Evolutionary conservation across 2,113 vertebrate genomes (phyloP).

Genomic region (Amphilophus citrinellus): DNA sequence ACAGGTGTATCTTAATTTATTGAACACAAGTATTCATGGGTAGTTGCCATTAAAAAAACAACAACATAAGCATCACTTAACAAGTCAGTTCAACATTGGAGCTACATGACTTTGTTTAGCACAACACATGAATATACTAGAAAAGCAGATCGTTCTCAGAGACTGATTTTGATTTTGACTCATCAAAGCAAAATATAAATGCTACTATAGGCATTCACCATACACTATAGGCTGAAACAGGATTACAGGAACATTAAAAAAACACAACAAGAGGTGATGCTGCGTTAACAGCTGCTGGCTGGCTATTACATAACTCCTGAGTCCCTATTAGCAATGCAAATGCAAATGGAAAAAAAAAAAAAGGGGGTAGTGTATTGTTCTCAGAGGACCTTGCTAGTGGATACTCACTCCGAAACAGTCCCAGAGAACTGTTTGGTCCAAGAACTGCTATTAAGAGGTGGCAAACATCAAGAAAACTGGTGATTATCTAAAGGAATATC

Average conservation of each 20-base stretch:
- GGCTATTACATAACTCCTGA: neutral
- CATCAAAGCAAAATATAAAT: neutral
- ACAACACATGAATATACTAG: neutral
- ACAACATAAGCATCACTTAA: no score
- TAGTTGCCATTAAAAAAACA: no score
- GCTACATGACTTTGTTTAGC: neutral
- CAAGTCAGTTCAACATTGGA: no score
- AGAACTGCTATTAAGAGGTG: neutral
- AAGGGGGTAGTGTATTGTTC: neutral
- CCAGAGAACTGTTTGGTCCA: neutral
- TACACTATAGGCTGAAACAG: neutral
- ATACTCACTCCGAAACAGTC: neutral
- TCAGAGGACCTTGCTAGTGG: neutral
- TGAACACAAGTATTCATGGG: no score
- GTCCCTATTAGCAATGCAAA: slow-evolving; percentile 8
- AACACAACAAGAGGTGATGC: neutral
- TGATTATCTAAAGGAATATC: neutral
- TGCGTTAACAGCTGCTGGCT: slow-evolving; percentile 10
- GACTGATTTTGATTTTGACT: neutral
- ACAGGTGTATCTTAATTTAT: no score
- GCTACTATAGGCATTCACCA: neutral
- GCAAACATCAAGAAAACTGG: neutral
- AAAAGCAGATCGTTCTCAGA: neutral
- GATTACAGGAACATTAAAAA: neutral
- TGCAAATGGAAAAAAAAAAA: neutral